phyloP scores from a whole-genome alignment of 2,797 vertebrate species.

The Helicolenus hilgendorfi region DNA sequence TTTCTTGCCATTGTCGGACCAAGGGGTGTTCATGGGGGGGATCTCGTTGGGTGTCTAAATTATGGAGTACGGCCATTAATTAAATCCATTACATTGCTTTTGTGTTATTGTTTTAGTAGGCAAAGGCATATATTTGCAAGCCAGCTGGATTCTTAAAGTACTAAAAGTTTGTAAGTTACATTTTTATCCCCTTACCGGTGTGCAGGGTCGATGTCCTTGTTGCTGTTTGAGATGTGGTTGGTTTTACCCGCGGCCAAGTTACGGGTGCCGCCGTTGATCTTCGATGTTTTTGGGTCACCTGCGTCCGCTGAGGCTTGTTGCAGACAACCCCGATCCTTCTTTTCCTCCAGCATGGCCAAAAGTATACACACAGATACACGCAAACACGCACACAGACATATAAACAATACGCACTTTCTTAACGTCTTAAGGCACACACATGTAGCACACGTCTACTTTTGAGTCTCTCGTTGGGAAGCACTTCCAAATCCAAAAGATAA shows the following conservation, averaged over 20 bases:
- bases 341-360: constrained; percentile 69
- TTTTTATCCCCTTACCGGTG: constrained; percentile 50
- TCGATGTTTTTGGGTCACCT: background rate
- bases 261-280: background rate
- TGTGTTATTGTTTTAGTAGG: background rate
- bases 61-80: no score
- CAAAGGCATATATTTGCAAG: no score
- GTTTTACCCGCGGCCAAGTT: background rate
- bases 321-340: constrained; percentile 1
- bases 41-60: no score
- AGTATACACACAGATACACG: background rate
- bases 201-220: background rate
- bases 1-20: no score
- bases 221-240: background rate
- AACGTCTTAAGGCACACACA: background rate
- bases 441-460: accelerated
- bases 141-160: background rate
- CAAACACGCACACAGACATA: background rate
- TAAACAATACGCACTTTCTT: background rate
- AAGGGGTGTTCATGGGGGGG: no score
- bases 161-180: background rate
- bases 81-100: background rate
- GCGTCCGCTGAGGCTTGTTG: background rate
- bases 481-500: background rate
- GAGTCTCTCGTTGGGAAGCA: background rate